Evolutionary conservation across 2,888 invertebrate species (phyloP), one percentile per base, ranked within the genome.

Genomic region (Amphiduros pacificus): DNA sequence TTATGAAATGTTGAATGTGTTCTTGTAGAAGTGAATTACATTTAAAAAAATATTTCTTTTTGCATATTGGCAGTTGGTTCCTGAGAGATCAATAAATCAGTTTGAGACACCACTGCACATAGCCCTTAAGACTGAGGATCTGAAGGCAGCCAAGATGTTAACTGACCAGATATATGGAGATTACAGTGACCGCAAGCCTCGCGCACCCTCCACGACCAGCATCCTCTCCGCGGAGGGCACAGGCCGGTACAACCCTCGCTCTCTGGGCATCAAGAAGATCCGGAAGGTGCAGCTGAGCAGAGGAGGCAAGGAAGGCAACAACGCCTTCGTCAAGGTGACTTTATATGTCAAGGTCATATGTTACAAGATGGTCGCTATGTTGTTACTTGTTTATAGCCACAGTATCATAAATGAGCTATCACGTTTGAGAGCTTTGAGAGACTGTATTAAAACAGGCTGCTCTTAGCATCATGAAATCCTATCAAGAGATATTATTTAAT

Each of bases 221-320:
- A 26, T 64, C 28, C 56, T 66, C 54, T 14, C 11, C 2, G 17
- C 22, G 11, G 31, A 52, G 51, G 55, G 51, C 5, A 63, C 63
- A 22, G 66, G 66, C 27, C 79, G 79, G 2, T 81, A 81, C 63
- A 80, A 81, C 60, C 73, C 71, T 5, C 64, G 70, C 28, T 76
- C 72, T 55, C 72, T 81, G n/a, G 61, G 61, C n/a, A 62, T 79
- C 9, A 76, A 79, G 28, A 74, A 74, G 29, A 77, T 85, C 5
- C 72, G 84, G 17, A 68, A 73, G 26, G 74, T 86, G 28, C 79
- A 81, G 32, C 74, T 83, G 56, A 80, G 81, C 40, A 73, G 85
- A 54, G 85, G 85, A n/a, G 82, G 82, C 27, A 77, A 77, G 66
- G 85, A 86, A 74, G 86, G 85, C 50, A 85, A 85, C 72, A 83